Evolutionary conservation across 1,140 invertebrate genomes (phyloP), one percentile per base, ranked within the genome.

Genomic region (Drosophila ogumai): DNA sequence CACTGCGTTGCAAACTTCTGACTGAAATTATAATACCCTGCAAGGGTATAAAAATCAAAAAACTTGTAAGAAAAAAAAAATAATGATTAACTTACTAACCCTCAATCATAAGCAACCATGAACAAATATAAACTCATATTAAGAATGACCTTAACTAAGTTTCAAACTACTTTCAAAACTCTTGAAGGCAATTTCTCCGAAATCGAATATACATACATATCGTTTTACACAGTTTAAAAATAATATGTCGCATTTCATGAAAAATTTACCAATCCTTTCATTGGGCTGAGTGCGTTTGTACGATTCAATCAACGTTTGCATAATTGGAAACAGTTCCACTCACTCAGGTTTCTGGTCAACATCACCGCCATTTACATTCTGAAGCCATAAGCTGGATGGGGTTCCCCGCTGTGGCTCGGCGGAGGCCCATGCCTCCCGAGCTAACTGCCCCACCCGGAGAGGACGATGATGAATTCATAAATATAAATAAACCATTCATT

Each of bases 401-500:
- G 36, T 43, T 57, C 43, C 25, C 38, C 55, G 22, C n/a, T 43
- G 36, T 43, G 38, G 55, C 34, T 57, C n/a, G 55, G 7, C 15
- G 22, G 10, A 17, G 41, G 41, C 12, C 25, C 44, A 15, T 25
- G 13, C 41, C 12, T 17, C 13, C 10, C n/a, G 32, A 55, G 28
- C 54, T 66, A 74, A 67, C 73, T 61, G 64, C 43, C 60, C 65
- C 67, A 71, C 31, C 10, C 34, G 32, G 63, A 19, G 32, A 32
- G 32, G 13, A 34, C 22, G 32, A 82, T 88, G 80, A 87, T 87
- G 84, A 80, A 82, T 88, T 87, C 71, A 86, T 86, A 86, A 87
- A 86, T 87, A 86, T 86, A 87, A 87, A 86, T 81, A 85, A 86
- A 81, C 68, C 77, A 69, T 82, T 82, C 66, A 79, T 82, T 69